Evolutionary conservation across 92 coral and sea anemone genomes (phyloP), one percentile per base, ranked within the genome.

Genomic region (Phenganax marumi): DNA sequence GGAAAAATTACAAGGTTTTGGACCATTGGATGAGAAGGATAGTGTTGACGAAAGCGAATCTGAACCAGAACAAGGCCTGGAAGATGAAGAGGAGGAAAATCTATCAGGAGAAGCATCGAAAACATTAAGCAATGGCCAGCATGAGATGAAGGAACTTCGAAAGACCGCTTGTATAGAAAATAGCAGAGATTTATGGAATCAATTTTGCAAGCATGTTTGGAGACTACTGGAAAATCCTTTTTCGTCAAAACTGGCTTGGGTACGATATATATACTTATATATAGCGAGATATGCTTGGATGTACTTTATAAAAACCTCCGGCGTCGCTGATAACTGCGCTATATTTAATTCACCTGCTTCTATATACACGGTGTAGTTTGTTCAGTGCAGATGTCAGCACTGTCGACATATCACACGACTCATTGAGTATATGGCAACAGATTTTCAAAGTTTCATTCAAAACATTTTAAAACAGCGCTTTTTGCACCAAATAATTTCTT

Each of bases 1-100:
- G 57, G 98, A 95, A 24, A 95, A 95, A 66, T 82, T 95, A 4
- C 91, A 90, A 60, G 98, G 98, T 23, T 95, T 95, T 71, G 90
- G 92, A 16, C 86, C 89, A 33, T 58, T 90, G 16, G 93, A 88
- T 70, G 97, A 91, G 60, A 87, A 82, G 24, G 98, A 92, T 11
- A 78, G 83, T 21, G 22, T 63, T 61, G 83, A 23, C 19, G 83
- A 63, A 70, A 88, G 86, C 33, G 75, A 84, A 39, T 85, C 89
- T 5, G 92, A 87, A 33, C 43, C 43, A 16, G 81, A 74, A 25
- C 49, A 66, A 10, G 72, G n/a, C 13, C 96, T 92, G 23, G 92
- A 87, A 8, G 88, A 87, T 6, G 92, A 92, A 49, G 89, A 89
- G 9, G 86, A 91, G 17, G 98, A 92, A 63, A 80, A 75, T 66